Base-by-base conservation (phyloP, 2,888 invertebrate genomes). In the Bellardia bayeri region DNA sequence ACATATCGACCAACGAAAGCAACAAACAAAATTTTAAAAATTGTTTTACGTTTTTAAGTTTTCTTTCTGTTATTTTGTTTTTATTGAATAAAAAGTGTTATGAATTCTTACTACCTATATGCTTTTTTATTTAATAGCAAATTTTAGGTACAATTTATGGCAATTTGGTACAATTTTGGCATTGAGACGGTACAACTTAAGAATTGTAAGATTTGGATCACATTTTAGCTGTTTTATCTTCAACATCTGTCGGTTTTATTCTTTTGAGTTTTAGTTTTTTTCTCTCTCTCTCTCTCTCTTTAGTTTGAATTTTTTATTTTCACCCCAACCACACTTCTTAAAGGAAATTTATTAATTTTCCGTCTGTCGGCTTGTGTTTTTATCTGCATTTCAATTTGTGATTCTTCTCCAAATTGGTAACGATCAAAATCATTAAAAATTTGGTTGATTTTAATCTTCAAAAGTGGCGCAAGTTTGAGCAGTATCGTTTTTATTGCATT, bases 381-480 rank as follows among this genome's bases (percentile, higher is more conserved):
- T 61, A 9, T 49, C 49, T 16, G 66, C 23, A 3, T 74, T 30
- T 45, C 72, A 66, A 51, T 81, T 69, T 72, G 42, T 74, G 9
- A 56, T 51, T 66, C 51, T 54, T 74, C 45, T 61, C 63, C 74
- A 83, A 84, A 84, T 80, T 76, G 42, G 42, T 63, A 80, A 81
- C 71, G 87, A 85, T 85, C 82, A 69, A 85, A 87, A 86, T 89
- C 89, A 89, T 90, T 89, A 90, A 89, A 82, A 89, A 85, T 88
- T 89, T 88, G 78, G 63, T 84, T 91, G 92, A 91, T 92, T 91
- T 91, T 91, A 90, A 91, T 92, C 91, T 90, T 91, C 90, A 91
- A 91, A 91, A 90, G 90, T 91, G 92, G 91, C 91, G 92, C 92
- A 87, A 71, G 86, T 86, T 90, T 64, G 82, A 80, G 61, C 42